Conservation (phyloP, 2,888 invertebrate species). For the Plebejus anna region DNA sequence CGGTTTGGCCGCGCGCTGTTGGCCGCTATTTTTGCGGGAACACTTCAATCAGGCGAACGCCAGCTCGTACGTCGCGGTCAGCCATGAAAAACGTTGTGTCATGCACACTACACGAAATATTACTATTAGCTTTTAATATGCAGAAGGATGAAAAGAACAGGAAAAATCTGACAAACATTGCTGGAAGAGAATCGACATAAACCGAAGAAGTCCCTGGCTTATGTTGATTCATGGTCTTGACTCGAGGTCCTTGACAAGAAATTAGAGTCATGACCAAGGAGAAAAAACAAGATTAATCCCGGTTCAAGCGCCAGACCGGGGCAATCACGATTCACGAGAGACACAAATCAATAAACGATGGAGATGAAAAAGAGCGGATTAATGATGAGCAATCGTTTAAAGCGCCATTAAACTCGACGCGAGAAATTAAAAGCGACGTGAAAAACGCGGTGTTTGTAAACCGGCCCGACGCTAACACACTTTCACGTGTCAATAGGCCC, state of each 20-base stretch:
- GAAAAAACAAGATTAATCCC: neutral
- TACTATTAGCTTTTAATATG: neutral
- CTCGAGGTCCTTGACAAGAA: too few species aligned
- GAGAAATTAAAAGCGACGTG: slow-evolving; percentile 30
- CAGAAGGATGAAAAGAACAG: neutral
- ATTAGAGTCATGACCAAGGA: too few species aligned
- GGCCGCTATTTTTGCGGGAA: slow-evolving; percentile 67
- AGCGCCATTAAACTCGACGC: slow-evolving; percentile 42
- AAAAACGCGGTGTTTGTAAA: slow-evolving; percentile 63
- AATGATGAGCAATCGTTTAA: slow-evolving; percentile 34
- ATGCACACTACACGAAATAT: neutral
- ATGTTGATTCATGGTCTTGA: too few species aligned
- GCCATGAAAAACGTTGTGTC: slow-evolving; percentile 18
- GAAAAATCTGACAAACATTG: neutral
- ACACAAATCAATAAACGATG: slow-evolving; percentile 12
- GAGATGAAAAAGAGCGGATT: neutral
- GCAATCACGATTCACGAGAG: neutral
- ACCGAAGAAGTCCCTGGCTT: too few species aligned
- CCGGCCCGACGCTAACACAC: slow-evolving; percentile 73
- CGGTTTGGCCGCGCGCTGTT: slow-evolving; percentile 64
- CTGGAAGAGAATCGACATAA: neutral
- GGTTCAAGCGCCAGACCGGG: neutral
- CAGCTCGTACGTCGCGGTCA: slow-evolving; percentile 14
- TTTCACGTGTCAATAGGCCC: slow-evolving; percentile 77
- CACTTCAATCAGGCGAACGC: slow-evolving; percentile 55